A percentile compares a stretch with the other conserved stretches of the same genome.
These are phyloP conservation scores for Psittacula derbiana DNA, from an alignment of 2,797 vertebrate species.

Conservation along the genomic window DNA sequence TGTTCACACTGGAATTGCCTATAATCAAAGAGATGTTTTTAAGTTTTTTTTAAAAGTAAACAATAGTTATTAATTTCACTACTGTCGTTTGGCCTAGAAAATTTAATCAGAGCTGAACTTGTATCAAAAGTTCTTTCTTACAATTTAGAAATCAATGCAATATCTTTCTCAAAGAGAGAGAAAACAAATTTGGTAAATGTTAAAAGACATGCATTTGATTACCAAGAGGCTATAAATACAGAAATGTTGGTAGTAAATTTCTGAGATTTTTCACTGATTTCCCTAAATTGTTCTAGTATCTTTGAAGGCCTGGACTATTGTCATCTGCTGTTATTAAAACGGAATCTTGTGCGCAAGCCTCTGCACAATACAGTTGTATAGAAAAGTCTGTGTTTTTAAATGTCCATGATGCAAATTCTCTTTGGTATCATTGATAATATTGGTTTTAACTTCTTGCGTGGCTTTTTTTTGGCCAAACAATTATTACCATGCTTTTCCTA, in stretches of 20 bases:
- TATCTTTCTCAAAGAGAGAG: neutral
- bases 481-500: neutral
- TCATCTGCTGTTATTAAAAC: neutral
- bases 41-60: slow-evolving; percentile 1
- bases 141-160: neutral
- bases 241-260: neutral
- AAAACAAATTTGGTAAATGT: neutral
- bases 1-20: neutral
- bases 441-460: neutral
- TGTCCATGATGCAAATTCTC: neutral
- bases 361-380: neutral
- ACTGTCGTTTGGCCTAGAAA: neutral
- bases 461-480: neutral
- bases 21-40: neutral
- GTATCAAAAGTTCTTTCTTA: neutral
- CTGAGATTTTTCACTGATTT: neutral
- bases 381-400: neutral
- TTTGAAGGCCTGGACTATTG: neutral
- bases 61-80: neutral
- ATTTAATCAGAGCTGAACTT: neutral
- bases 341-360: neutral
- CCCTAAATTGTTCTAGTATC: neutral
- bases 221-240: neutral
- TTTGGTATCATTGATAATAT: neutral
- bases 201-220: neutral